Percentiles rank a stretch among this genome's conserved stretches.
phyloP scores from a whole-genome alignment of 2,113 vertebrate genomes.

The Brachypteracias leptosomus region DNA sequence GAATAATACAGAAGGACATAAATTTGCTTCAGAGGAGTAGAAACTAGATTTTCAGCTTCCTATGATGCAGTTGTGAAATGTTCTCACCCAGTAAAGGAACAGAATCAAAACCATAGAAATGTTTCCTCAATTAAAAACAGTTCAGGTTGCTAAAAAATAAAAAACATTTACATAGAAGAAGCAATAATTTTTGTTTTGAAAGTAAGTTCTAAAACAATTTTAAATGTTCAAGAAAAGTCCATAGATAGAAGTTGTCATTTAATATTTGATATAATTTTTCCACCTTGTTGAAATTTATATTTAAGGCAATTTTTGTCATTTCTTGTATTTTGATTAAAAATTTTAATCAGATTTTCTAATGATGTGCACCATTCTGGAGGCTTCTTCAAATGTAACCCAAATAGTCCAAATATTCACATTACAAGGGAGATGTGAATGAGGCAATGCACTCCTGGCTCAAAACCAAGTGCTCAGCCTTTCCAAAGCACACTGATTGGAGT shows the following conservation, averaged over 20 bases:
- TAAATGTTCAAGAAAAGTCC: background rate
- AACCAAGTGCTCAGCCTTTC: conserved; percentile 47
- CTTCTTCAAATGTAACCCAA: background rate
- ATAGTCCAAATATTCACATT: background rate
- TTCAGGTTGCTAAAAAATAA: background rate
- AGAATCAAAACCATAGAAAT: background rate
- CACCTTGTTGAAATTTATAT: background rate
- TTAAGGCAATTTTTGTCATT: background rate
- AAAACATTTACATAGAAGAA: background rate
- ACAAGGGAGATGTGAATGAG: conserved; percentile 1
- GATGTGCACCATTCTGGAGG: background rate
- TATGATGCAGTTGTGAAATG: background rate
- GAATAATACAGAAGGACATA: background rate
- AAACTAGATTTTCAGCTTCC: background rate
- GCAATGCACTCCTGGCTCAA: conserved; percentile 10
- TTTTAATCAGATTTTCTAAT: background rate
- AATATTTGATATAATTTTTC: background rate
- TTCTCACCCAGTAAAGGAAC: background rate
- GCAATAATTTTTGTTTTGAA: background rate
- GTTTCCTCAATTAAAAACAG: background rate
- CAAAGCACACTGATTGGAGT: conserved; percentile 55
- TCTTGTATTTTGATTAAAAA: background rate
- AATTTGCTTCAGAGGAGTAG: background rate
- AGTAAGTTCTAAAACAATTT: background rate
- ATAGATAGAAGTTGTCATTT: background rate